Conservation (phyloP, 2,113 vertebrate genomes). For the Cinclus cinclus region DNA sequence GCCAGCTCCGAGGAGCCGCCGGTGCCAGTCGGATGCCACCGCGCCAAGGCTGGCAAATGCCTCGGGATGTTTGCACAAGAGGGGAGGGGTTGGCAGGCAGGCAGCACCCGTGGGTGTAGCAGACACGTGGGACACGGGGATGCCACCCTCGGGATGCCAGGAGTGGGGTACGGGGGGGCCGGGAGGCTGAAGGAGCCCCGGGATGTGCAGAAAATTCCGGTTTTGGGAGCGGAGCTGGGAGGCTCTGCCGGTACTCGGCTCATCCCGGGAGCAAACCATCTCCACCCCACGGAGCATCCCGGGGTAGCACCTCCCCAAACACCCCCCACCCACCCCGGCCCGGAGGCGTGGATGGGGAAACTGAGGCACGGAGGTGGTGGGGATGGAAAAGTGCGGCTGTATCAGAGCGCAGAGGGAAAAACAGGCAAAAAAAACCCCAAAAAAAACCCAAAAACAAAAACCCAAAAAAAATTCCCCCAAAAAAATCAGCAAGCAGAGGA, state of each 20-base stretch:
- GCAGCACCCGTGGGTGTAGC: not conserved
- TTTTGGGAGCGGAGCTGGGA: not conserved
- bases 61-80: not conserved
- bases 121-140: not conserved
- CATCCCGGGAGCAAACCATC: not conserved
- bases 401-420: not conserved
- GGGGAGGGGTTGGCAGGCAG: slow-evolving; percentile 34
- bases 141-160: not conserved
- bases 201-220: not conserved
- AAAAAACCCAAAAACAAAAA: accelerated
- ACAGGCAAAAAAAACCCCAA: accelerated
- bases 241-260: not conserved
- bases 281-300: not conserved
- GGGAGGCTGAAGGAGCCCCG: accelerated
- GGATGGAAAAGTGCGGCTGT: not conserved
- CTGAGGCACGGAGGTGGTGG: not conserved
- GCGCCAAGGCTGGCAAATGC: not conserved
- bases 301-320: not conserved
- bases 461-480: no score
- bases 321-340: not conserved
- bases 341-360: not conserved
- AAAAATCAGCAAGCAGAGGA: not conserved
- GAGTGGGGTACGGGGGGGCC: accelerated
- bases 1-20: not conserved
- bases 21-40: not conserved